These are phyloP conservation scores for Pyrgilauda ruficollis DNA, from an alignment of 2,113 vertebrate genomes.

Conservation along the genomic window DNA sequence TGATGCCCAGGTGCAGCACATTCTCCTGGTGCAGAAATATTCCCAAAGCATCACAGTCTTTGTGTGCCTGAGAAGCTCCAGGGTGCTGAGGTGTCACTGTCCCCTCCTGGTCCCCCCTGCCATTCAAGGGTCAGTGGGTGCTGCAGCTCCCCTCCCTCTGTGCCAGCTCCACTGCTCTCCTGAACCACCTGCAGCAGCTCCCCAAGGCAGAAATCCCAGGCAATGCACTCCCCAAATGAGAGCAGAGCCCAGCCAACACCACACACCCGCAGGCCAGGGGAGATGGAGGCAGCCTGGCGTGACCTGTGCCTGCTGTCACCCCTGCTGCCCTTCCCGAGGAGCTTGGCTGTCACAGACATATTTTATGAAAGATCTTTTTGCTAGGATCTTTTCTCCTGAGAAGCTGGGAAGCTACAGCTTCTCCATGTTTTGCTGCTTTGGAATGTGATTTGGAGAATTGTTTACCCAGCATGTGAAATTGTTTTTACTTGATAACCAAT, in stretches of 20 bases:
- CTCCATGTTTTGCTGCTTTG: no score
- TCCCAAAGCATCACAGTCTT: background rate
- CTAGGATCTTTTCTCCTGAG: no score
- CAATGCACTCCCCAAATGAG: fast-evolving
- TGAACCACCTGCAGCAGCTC: background rate
- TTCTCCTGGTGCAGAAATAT: background rate
- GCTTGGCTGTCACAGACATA: background rate
- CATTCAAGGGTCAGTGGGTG: background rate
- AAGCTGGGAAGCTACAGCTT: no score
- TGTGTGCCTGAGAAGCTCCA: background rate
- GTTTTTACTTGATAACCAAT: no score
- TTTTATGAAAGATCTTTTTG: no score
- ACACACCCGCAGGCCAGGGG: background rate
- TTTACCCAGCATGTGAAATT: no score
- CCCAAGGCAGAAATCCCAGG: background rate
- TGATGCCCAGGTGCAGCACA: background rate
- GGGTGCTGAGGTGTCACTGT: background rate
- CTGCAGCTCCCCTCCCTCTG: background rate
- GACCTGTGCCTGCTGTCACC: background rate
- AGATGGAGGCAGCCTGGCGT: background rate
- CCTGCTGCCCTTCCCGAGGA: background rate
- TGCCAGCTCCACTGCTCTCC: background rate
- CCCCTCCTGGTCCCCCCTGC: fast-evolving
- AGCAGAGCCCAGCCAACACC: background rate
- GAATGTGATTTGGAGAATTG: no score